A percentile compares a stretch with the other conserved stretches of the same genome.
phyloP scores from a whole-genome alignment of 2,113 vertebrate species.

The Scolopax mira region DNA sequence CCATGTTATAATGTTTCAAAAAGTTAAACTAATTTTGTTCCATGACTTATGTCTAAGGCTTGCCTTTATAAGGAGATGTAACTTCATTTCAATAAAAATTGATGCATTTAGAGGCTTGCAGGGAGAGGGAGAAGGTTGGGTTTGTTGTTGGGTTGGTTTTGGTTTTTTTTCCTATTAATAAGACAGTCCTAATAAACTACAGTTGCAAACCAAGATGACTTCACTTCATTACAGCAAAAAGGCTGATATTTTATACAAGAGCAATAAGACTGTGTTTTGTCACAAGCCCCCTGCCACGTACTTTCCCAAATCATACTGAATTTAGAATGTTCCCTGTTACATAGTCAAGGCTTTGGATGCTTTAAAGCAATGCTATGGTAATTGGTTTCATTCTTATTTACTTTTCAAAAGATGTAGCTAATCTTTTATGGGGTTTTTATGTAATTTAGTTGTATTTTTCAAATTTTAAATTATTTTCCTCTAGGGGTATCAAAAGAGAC shows the following conservation, averaged over 20 bases:
- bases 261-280: not conserved
- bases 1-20: not conserved
- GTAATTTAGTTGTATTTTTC: not conserved
- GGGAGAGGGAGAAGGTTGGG: not conserved
- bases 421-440: not conserved
- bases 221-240: not conserved
- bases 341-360: not conserved
- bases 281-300: not conserved
- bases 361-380: not conserved
- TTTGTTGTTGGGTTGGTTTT: not conserved
- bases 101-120: not conserved
- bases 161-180: not conserved
- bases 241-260: not conserved
- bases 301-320: not conserved
- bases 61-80: not conserved
- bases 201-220: slow-evolving; percentile 4
- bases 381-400: not conserved
- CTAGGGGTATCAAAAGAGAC: not conserved
- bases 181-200: not conserved
- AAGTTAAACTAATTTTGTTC: not conserved
- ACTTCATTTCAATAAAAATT: not conserved
- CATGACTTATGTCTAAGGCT: not conserved
- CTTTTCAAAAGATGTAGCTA: not conserved
- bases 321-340: not conserved
- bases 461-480: not conserved